Evolutionary conservation across 2,888 invertebrate genomes (phyloP), one percentile per base, ranked within the genome.

Genomic region (Ephialtes manifestator): DNA sequence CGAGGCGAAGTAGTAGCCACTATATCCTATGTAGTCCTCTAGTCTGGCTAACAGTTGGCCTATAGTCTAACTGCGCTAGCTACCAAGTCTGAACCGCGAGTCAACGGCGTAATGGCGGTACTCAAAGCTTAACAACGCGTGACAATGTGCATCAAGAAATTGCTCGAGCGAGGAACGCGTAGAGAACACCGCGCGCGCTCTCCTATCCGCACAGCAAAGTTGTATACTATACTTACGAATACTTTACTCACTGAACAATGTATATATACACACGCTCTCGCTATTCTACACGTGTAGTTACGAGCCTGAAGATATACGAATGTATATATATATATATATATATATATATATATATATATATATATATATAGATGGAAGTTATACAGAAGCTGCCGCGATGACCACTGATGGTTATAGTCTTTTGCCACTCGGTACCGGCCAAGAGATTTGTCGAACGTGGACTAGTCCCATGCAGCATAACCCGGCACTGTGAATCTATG

Each of bases 91-190:
- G n/a, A 20, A 60, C 55, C 74, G 46, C 43, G 58, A 83, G 78
- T 85, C 88, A 87, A 86, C 87, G 84, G 82, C 83, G 90, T 92
- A 92, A 92, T 92, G 88, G 89, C 90, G 90, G 90, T 91, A 90
- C 91, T 92, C 90, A 89, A 87, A 89, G 92, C 91, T 93, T 92
- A 93, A 93, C 93, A 92, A 93, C 91, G 93, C 93, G 92, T 93
- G 92, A 93, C 93, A 93, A 92, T 92, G 91, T 90, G 91, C 92
- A 91, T 91, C 91, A 87, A 90, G 91, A 89, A 93, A 91, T 92
- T 91, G 91, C 91, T 91, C 91, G 89, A 89, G 86, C 90, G 88
- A 85, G 88, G 87, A 90, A 90, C 88, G 78, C 85, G 78, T 87
- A 72, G 76, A 83, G 65, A n/a, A n/a, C n/a, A n/a, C 58, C 83